Base-by-base conservation (phyloP, 2,888 invertebrate species). In the Pristionchus entomophagus region DNA sequence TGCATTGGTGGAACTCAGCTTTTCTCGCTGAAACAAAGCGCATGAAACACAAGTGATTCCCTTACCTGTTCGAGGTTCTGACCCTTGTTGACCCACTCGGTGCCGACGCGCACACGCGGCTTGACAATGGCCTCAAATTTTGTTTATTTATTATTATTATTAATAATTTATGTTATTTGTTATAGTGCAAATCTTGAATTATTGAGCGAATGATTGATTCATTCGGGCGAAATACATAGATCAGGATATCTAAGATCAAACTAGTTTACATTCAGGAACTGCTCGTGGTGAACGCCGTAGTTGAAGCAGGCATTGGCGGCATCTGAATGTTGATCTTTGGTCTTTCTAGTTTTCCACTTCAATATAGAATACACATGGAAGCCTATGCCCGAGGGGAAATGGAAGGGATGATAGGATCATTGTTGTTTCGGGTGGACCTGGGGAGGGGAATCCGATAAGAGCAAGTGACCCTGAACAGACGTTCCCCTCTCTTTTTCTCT, bases 41-140 rank as follows among this genome's bases (percentile, higher is more conserved):
- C n/a, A n/a, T n/a, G n/a, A n/a, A n/a, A n/a, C n/a, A n/a, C n/a
- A n/a, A n/a, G n/a, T n/a, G n/a, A n/a, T n/a, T n/a, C n/a, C n/a
- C 56, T 78, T 35, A 91, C 97, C 93, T 95, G 95, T 81, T 94
- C 94, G 90, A 94, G 92, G 91, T 94, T 95, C 93, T 95, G 94
- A 86, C 95, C 95, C 92, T 95, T 95, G 91, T 94, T 94, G 62
- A 95, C 95, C 91, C 92, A 94, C 88, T 95, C 94, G 45, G 92
- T 94, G 69, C 94, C 94, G 87, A 93, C 94, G 91, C 95, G 95
- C 87, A 95, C 94, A 90, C 94, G 94, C 59, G 95, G 95, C 90
- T 94, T 94, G 87, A 95, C 90, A 85, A 95, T 91, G 86, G 94
- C 94, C 88, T 62, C 29, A 62, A 62, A 12, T 2, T 94, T 84